Percentiles rank a stretch among this genome's conserved stretches.
These are phyloP conservation scores for Macropodus opercularis DNA, from an alignment of 2,797 vertebrate species.

Conservation along the genomic window DNA sequence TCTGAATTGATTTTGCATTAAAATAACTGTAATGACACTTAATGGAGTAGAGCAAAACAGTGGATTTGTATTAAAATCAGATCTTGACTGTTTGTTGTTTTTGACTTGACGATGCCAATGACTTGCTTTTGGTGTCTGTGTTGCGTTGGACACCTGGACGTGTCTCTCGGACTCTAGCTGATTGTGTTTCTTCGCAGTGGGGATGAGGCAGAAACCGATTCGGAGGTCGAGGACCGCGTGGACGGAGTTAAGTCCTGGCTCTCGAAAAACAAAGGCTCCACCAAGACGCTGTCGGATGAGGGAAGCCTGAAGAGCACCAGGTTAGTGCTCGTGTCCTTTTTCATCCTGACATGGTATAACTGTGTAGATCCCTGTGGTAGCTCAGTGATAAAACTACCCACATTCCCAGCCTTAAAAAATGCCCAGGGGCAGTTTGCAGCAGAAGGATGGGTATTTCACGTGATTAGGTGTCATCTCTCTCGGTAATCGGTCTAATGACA, in stretches of 20 bases:
- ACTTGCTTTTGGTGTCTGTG: constrained; percentile 2
- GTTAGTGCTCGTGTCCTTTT: constrained; percentile 77
- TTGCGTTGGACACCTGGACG: neutral
- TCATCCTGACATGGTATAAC: constrained; percentile 51
- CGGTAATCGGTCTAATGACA: constrained; percentile 78
- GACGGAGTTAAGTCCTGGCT: constrained; percentile 97
- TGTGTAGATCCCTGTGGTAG: constrained; percentile 31
- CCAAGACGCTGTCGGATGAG: constrained; percentile 89
- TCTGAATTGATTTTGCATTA: neutral
- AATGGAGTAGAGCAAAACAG: too few relatives aligned
- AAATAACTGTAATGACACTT: neutral
- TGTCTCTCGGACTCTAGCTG: constrained; percentile 4
- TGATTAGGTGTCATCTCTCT: constrained; percentile 77
- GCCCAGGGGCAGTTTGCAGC: constrained; percentile 57
- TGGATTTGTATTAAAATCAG: neutral
- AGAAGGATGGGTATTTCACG: constrained; percentile 72
- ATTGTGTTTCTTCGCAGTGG: constrained; percentile 78
- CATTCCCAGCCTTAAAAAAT: constrained; percentile 50
- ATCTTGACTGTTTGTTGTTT: too few relatives aligned
- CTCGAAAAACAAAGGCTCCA: constrained; percentile 93
- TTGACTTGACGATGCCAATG: constrained; percentile 10
- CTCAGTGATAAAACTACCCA: constrained; percentile 40
- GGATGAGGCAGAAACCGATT: constrained; percentile 92
- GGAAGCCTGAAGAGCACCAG: constrained; percentile 92
- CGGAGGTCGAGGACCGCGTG: constrained; percentile 94